phyloP scores from a whole-genome alignment of 2,888 invertebrate genomes.

The Acronicta alni region DNA sequence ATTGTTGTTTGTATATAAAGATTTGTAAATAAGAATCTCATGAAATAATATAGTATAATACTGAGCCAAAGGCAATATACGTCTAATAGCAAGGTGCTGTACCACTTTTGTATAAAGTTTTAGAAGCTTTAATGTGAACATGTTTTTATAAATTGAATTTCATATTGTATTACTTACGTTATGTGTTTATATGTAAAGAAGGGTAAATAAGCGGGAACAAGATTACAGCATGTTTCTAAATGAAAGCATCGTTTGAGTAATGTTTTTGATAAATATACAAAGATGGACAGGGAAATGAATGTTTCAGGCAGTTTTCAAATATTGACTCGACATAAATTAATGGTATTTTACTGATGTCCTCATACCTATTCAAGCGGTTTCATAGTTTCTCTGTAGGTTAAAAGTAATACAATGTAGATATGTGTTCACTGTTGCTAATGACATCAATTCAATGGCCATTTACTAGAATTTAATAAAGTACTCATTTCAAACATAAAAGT shows the following conservation, averaged over 20 bases:
- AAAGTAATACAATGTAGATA: slow-evolving; percentile 19
- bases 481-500: slow-evolving; percentile 29
- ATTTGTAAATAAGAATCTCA: slow-evolving; percentile 79
- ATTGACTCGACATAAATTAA: slow-evolving; percentile 7
- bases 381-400: slow-evolving; percentile 29
- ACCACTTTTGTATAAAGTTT: slow-evolving; percentile 73
- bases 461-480: slow-evolving; percentile 13
- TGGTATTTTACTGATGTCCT: background rate
- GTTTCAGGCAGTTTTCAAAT: background rate
- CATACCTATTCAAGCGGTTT: slow-evolving; percentile 13
- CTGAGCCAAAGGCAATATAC: slow-evolving; percentile 85
- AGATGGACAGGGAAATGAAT: slow-evolving; percentile 13
- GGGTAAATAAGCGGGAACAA: slow-evolving; percentile 50
- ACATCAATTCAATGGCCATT: slow-evolving; percentile 23
- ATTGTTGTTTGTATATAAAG: slow-evolving; percentile 65
- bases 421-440: slow-evolving; percentile 37
- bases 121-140: slow-evolving; percentile 77
- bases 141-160: slow-evolving; percentile 73
- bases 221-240: slow-evolving; percentile 24
- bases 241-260: slow-evolving; percentile 26
- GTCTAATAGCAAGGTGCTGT: slow-evolving; percentile 84
- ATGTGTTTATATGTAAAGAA: slow-evolving; percentile 48
- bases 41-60: slow-evolving; percentile 62
- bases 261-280: slow-evolving; percentile 50
- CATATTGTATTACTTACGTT: slow-evolving; percentile 53